Evolutionary conservation across 2,888 invertebrate species (phyloP), one percentile per base, ranked within the genome.

Genomic region (Eucera pruinosa): DNA sequence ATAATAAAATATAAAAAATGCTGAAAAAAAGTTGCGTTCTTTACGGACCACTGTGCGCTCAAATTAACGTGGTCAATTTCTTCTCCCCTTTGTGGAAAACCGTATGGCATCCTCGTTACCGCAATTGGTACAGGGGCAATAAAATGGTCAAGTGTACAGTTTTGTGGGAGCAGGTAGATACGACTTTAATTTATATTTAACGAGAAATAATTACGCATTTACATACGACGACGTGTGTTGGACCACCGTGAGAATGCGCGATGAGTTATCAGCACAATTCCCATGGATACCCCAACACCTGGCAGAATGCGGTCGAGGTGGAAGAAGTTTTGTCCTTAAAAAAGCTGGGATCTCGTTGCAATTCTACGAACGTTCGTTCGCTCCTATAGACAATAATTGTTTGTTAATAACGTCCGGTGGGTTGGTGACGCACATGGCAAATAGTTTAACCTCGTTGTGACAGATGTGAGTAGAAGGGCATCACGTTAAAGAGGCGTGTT

Each of bases 231-330:
- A 83, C 73, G 60, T 58, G 39, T 68, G 76, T 72, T 85, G 87
- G 86, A 86, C 82, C 89, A 88, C 84, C 90, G 90, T 91, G 91
- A 91, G 91, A 91, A 91, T 90, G 83, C 58, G 81, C 87, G 90
- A 91, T 91, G 90, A 90, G 90, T 90, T 91, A 91, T 91, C 91
- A 90, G 89, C 89, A 88, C 86, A 91, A 91, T 91, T 91, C 91
- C 91, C 91, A 91, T 90, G 91, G 89, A 91, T 87, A 87, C 88
- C 86, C 88, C 89, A 89, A 90, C 91, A 91, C 91, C 91, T 91
- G 91, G 91, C 86, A 87, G 85, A 87, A 88, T 85, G 81, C 73
- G 58, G 69, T 69, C 77, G 83, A 57, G 60, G 58, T 71, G 72
- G 81, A 58, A 64, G 71, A 90, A 90, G 87, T 91, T 85, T 90